These are phyloP conservation scores for Hipposideros larvatus DNA, from an alignment of 2,797 vertebrate genomes.

Conservation along the genomic window DNA sequence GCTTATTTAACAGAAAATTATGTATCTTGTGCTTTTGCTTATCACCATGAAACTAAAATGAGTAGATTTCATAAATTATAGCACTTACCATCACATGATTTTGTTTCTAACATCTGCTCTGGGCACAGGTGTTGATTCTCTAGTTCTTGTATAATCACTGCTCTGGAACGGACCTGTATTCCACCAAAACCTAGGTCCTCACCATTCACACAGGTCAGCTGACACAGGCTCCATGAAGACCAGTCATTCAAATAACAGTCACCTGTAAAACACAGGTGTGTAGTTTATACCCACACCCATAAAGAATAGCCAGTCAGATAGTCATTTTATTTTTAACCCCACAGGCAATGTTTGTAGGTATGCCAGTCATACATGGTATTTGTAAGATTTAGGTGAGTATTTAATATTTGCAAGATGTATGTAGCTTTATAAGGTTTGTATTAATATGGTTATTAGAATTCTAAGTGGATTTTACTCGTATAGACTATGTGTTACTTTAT, in stretches of 20 bases:
- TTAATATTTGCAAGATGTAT: not conserved
- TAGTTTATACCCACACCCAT: not conserved
- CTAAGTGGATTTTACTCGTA: not conserved
- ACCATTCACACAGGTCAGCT: conserved; percentile 95
- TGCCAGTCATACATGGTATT: not conserved
- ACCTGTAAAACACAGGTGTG: conserved; percentile 87
- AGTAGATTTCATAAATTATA: not conserved
- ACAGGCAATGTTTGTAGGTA: not conserved
- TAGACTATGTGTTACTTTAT: not conserved
- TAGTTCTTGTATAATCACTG: conserved; percentile 95
- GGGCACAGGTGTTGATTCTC: conserved; percentile 97
- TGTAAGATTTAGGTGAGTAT: not conserved
- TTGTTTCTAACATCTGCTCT: conserved; percentile 96
- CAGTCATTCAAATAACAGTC: conserved; percentile 99
- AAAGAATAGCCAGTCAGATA: not conserved
- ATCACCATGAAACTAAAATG: not conserved
- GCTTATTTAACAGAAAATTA: not conserved
- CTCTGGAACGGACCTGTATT: conserved; percentile 95
- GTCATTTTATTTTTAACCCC: not conserved
- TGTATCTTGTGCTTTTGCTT: not conserved
- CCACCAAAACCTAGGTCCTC: conserved; percentile 94
- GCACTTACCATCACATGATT: conserved; percentile 92
- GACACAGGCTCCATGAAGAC: conserved; percentile 97
- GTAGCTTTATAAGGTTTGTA: not conserved
- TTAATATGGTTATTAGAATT: not conserved